Percentiles rank a stretch among this genome's conserved stretches.
Evolutionary conservation across 2,113 vertebrate species (phyloP).

Genomic region (Chroicocephalus ridibundus): DNA sequence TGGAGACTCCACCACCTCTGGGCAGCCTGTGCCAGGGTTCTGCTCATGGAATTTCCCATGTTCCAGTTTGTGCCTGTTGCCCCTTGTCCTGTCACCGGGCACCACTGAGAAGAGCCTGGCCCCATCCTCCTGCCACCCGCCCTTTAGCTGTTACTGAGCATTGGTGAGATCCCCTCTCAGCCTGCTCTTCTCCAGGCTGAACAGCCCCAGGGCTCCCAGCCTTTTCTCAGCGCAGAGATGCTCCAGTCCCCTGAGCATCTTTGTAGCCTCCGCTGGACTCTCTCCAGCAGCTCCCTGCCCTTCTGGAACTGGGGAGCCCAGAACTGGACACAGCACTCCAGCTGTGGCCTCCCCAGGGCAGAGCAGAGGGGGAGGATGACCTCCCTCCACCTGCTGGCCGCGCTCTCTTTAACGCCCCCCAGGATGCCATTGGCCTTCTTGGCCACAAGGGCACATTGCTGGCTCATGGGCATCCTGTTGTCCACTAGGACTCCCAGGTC

Average conservation of each 20-base stretch:
- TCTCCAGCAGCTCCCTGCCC: background rate
- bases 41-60: background rate
- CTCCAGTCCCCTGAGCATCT: background rate
- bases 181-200: too few relatives aligned
- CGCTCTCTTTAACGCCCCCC: background rate
- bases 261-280: background rate
- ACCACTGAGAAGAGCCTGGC: background rate
- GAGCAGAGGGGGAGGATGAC: background rate
- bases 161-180: too few relatives aligned
- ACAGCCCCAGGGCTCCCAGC: too few relatives aligned
- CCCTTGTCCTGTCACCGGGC: background rate
- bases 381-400: background rate
- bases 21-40: background rate
- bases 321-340: background rate
- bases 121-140: background rate
- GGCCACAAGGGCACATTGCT: background rate
- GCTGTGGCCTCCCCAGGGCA: background rate
- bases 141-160: too few relatives aligned
- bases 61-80: background rate
- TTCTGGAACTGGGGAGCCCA: background rate
- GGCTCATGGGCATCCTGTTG: background rate
- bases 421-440: background rate
- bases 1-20: background rate
- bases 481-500: background rate
- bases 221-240: background rate